A percentile compares a stretch with the other conserved stretches of the same genome.
phyloP scores from a whole-genome alignment of 2,113 vertebrate species.

The Pelecanus crispus region DNA sequence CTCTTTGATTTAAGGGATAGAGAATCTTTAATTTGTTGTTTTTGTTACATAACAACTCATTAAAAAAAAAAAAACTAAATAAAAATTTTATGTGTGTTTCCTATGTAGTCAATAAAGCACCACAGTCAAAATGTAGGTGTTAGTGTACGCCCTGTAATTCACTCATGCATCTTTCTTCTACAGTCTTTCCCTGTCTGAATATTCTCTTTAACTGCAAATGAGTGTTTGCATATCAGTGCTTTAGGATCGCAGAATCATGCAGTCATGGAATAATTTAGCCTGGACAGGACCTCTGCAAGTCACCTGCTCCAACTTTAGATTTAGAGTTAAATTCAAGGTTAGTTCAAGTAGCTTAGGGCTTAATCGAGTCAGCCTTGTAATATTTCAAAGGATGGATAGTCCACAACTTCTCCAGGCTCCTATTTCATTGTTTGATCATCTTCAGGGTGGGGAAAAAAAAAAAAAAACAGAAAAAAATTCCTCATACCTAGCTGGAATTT shows the following conservation, averaged over 20 bases:
- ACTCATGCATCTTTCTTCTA: neutral
- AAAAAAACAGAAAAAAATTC: no score
- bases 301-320: neutral
- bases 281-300: neutral
- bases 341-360: neutral
- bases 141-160: neutral
- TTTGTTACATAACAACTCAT: neutral
- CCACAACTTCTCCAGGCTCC: neutral
- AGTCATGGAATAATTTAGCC: neutral
- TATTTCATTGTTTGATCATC: neutral
- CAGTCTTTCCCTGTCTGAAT: neutral
- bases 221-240: neutral
- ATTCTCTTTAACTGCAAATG: neutral
- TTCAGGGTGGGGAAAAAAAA: rapidly evolving
- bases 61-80: rapidly evolving
- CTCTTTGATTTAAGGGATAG: rapidly evolving
- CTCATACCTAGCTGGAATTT: neutral
- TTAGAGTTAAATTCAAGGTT: neutral
- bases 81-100: neutral
- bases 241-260: neutral
- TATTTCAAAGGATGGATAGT: neutral
- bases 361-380: neutral
- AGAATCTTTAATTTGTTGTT: neutral
- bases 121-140: neutral
- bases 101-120: no score